phyloP scores from a whole-genome alignment of 2,888 invertebrate species.

The Noctua comes region DNA sequence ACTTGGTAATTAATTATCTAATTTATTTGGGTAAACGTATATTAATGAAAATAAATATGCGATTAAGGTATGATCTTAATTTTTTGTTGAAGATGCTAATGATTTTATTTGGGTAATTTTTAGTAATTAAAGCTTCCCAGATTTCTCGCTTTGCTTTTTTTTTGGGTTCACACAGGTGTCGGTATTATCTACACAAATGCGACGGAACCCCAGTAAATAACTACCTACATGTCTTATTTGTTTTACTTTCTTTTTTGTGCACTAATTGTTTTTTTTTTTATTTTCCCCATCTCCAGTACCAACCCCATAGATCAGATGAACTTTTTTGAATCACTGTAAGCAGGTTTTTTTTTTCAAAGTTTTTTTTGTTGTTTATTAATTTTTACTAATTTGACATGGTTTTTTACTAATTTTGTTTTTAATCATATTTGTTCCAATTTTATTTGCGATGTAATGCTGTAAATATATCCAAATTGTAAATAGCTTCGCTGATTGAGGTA shows the following conservation, averaged over 20 bases:
- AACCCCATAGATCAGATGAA: slow-evolving; percentile 90
- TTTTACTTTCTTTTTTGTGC: slow-evolving; percentile 70
- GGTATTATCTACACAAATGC: slow-evolving; percentile 62
- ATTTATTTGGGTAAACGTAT: slow-evolving; percentile 35
- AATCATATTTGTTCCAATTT: slow-evolving; percentile 23
- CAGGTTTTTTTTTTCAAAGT: slow-evolving; percentile 75
- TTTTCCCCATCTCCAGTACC: slow-evolving; percentile 84
- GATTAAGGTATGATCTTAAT: not conserved
- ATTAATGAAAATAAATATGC: slow-evolving; percentile 29
- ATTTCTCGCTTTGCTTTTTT: slow-evolving; percentile 72
- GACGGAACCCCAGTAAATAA: slow-evolving; percentile 70
- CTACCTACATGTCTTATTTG: slow-evolving; percentile 63
- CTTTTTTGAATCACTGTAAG: slow-evolving; percentile 90
- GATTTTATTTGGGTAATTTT: slow-evolving; percentile 3
- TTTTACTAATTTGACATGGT: slow-evolving; percentile 68
- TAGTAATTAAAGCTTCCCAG: slow-evolving; percentile 42
- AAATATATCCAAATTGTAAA: slow-evolving; percentile 39
- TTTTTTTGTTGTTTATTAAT: slow-evolving; percentile 67
- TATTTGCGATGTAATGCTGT: slow-evolving; percentile 22
- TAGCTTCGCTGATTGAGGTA: slow-evolving; percentile 25
- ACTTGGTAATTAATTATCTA: slow-evolving; percentile 15
- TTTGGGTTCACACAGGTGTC: slow-evolving; percentile 69
- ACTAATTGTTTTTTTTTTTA: slow-evolving; percentile 84
- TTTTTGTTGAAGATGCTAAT: slow-evolving; percentile 14
- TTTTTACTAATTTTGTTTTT: slow-evolving; percentile 62